These are phyloP conservation scores for Engystomops pustulosus DNA, from an alignment of 2,113 vertebrate species.

Conservation along the genomic window DNA sequence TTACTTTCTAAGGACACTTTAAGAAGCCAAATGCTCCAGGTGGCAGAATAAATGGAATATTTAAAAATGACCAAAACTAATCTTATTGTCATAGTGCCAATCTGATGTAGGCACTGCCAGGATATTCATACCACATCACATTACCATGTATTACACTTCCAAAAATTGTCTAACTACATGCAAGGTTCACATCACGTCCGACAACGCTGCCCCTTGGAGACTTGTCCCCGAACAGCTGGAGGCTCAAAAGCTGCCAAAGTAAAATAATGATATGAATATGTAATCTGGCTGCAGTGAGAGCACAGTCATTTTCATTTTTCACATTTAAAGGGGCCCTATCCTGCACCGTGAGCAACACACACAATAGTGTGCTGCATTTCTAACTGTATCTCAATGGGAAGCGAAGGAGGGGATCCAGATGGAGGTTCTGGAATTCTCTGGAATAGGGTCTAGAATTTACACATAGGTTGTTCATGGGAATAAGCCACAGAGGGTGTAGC, in stretches of 20 bases:
- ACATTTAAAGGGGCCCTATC: no score
- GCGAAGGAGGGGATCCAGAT: no score
- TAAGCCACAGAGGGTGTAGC: no score
- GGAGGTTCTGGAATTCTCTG: no score
- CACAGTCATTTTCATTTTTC: not conserved
- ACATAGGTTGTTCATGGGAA: no score
- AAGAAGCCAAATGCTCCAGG: not conserved
- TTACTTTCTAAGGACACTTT: constrained; percentile 23
- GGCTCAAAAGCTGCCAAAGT: not conserved
- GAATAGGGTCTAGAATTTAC: no score
- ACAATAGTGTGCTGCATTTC: no score
- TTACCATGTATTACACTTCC: not conserved
- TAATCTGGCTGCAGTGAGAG: not conserved
- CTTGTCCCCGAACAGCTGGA: not conserved
- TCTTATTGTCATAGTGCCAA: not conserved
- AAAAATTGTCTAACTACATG: not conserved
- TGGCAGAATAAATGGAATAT: not conserved
- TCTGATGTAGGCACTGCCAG: not conserved
- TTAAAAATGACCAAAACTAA: not conserved
- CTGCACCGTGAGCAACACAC: no score
- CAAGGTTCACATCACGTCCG: not conserved
- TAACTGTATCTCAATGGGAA: no score
- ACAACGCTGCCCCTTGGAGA: not conserved
- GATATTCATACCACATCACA: not conserved
- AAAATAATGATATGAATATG: not conserved